Conservation (phyloP, 2,113 vertebrate genomes). For the Myotis lucifugus region DNA sequence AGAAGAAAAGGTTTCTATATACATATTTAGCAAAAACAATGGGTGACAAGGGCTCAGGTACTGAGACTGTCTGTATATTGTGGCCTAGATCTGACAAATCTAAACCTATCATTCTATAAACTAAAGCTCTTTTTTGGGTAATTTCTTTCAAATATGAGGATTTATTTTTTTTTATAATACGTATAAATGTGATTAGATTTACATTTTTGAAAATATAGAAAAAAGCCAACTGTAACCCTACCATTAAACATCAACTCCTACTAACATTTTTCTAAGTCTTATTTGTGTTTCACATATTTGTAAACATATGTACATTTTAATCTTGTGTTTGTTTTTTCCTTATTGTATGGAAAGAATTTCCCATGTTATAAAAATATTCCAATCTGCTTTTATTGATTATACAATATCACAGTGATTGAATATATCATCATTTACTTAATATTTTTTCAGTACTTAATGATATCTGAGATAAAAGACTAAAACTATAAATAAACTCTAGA, state of each 20-base stretch:
- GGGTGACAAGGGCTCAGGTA: not conserved
- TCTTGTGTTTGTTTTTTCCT: not conserved
- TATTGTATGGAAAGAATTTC: not conserved
- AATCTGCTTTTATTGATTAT: not conserved
- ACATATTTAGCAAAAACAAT: not conserved
- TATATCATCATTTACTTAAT: not conserved
- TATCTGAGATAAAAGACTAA: not conserved
- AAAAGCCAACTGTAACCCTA: not conserved
- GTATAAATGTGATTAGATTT: not conserved
- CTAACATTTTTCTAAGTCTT: not conserved
- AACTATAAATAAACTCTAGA: not conserved
- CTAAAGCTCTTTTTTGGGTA: not conserved
- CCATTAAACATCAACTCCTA: not conserved
- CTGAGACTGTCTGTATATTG: not conserved
- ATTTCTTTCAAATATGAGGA: not conserved
- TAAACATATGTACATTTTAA: not conserved
- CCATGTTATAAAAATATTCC: not conserved
- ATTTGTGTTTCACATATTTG: not conserved
- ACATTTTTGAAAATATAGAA: not conserved
- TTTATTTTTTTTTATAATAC: not conserved
- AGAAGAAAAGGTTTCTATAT: not conserved
- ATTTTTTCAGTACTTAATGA: not conserved
- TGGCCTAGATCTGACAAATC: not conserved
- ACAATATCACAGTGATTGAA: not conserved
- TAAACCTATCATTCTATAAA: not conserved